Evolutionary conservation across 2,888 invertebrate species (phyloP), one percentile per base, ranked within the genome.

Genomic region (Bellardia pandia): DNA sequence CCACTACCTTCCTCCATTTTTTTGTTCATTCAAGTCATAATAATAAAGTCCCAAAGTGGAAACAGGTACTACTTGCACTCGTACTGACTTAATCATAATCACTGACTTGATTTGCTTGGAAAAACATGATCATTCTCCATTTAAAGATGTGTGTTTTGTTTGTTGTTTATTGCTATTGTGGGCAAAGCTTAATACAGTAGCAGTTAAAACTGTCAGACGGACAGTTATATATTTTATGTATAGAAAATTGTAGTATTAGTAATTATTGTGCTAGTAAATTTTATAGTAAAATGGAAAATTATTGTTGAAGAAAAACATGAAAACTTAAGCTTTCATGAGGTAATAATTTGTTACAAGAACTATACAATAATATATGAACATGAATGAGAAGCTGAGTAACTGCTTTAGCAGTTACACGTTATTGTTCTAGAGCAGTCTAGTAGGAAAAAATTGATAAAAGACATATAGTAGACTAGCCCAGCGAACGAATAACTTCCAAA

Each of bases 341-440:
- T 81, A 81, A 81, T 74, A 74, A 81, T 71, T 77, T 71, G 60
- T 14, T 30, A 23, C 37, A 40, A 71, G 42, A 40, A 68, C 33
- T 11, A 14, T 8, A 48, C 40, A 45, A 58, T 48, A 75, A 75
- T 58, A 1, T 40, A 23, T 33, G 42, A 64, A 53, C 53, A 53
- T 40, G 40, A 68, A 51, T 33, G 53, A n/a, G 64, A 62, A 53
- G 6, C 66, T 40, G 8, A 33, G 0, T 9, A 30, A 42, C 16
- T 42, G 9, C 56, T 42, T n/a, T 6, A 51, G 13, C 6, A n/a
- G 14, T n/a, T 5, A 51, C 4, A 37, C 3, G 4, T 4, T 37
- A 37, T 37, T 5, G 5, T 3, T 6, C 6, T 37, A 37, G 6
- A 37, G 37, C 1, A 7, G 3, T 7, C 51, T n/a, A 23, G 13